A percentile compares a stretch with the other conserved stretches of the same genome.
Conservation (phyloP, 2,888 invertebrate species). For the Ferrisia virgata region DNA sequence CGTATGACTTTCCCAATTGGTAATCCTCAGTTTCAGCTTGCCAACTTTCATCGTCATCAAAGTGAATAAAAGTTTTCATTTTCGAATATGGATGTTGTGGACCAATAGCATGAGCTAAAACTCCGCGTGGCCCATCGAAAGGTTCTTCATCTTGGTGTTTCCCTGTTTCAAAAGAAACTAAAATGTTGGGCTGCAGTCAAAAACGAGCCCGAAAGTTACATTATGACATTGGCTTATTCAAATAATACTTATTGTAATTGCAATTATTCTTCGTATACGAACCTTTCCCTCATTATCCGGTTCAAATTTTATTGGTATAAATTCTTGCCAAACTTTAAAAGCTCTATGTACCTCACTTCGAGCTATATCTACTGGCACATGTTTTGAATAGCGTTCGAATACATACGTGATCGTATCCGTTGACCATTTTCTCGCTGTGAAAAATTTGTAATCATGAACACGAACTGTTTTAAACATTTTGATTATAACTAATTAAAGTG, state of each 20-base stretch:
- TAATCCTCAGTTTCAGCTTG: neutral
- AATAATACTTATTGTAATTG: too few species aligned
- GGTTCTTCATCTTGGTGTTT: conserved; percentile 8
- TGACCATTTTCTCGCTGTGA: neutral
- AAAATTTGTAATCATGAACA: too few species aligned
- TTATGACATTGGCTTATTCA: too few species aligned
- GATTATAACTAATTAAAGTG: too few species aligned
- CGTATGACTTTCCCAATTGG: neutral
- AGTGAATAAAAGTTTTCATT: conserved; percentile 10
- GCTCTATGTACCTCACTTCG: neutral
- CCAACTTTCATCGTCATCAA: conserved; percentile 36
- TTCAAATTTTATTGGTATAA: neutral
- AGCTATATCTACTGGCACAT: neutral
- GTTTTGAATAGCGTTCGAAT: neutral
- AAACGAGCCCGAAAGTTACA: neutral
- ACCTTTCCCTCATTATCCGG: neutral
- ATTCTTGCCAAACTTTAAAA: neutral
- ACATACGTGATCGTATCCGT: neutral
- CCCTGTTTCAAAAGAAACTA: conserved; percentile 4
- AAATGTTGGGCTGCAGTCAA: neutral
- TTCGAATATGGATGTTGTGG: neutral
- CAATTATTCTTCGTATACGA: too few species aligned
- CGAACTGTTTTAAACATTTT: too few species aligned
- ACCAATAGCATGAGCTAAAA: conserved; percentile 5
- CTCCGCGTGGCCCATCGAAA: conserved; percentile 31